Percentiles rank a stretch among this genome's conserved stretches.
These are phyloP conservation scores for Yponomeuta malinellus DNA, from an alignment of 2,888 invertebrate species.

Conservation along the genomic window DNA sequence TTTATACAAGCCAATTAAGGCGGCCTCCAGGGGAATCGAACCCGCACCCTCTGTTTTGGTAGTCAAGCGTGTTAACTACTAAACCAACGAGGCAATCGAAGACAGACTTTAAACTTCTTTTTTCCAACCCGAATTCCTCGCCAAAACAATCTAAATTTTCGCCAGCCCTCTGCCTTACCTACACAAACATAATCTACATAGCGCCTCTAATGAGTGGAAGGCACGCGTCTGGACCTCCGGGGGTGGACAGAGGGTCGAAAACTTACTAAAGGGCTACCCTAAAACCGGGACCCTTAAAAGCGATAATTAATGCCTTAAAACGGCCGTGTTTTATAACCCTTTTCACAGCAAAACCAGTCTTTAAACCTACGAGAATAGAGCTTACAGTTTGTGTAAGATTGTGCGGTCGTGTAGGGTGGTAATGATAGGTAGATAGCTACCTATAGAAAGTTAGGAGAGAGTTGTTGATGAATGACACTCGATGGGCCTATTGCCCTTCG, in stretches of 20 bases:
- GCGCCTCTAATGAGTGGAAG: constrained; percentile 62
- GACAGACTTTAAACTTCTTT: constrained; percentile 26
- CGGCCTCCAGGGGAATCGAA: too few species aligned
- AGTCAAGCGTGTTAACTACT: too few species aligned
- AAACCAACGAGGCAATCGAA: too few species aligned
- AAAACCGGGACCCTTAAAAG: constrained; percentile 53
- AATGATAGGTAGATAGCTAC: constrained; percentile 55
- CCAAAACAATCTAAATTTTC: constrained; percentile 42
- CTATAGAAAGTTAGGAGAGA: constrained; percentile 65
- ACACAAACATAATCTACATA: constrained; percentile 54
- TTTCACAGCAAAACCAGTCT: constrained; percentile 28
- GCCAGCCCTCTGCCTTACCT: constrained; percentile 41
- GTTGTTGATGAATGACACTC: constrained; percentile 75
- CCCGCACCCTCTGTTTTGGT: too few species aligned
- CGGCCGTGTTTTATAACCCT: constrained; percentile 47
- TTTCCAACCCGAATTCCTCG: constrained; percentile 18
- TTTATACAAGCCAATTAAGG: too few species aligned
- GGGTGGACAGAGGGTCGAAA: constrained; percentile 73
- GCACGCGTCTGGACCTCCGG: constrained; percentile 58
- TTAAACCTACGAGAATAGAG: constrained; percentile 27
- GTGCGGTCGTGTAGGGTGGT: constrained; percentile 26
- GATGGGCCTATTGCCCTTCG: constrained; percentile 74
- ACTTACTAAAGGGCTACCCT: constrained; percentile 72
- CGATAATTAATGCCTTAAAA: constrained; percentile 71
- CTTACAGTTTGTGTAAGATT: constrained; percentile 23